Conservation (phyloP, 2,113 vertebrate genomes). For the Benitochromis conjunctus region DNA sequence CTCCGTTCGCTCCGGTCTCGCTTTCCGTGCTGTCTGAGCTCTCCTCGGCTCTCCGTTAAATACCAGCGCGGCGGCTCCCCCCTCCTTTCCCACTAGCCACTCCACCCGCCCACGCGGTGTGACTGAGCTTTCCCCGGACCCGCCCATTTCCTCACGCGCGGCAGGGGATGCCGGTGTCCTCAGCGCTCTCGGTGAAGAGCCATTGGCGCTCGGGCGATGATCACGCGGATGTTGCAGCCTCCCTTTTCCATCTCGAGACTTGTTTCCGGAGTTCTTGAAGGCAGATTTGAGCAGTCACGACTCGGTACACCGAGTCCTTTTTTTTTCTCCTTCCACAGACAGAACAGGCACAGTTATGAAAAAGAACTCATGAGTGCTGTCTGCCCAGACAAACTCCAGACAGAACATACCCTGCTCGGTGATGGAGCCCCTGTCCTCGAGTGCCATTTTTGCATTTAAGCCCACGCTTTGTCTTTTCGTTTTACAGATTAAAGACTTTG, state of each 20-base stretch:
- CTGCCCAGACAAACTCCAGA: conserved; percentile 24
- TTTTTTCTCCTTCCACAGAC: neutral
- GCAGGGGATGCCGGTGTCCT: conserved; percentile 68
- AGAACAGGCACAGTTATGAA: neutral
- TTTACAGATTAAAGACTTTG: neutral
- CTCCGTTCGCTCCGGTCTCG: neutral
- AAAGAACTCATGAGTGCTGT: neutral
- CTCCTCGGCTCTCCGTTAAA: conserved; percentile 32
- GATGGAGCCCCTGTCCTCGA: conserved; percentile 9
- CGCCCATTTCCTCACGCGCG: conserved; percentile 55
- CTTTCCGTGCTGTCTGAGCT: conserved; percentile 30
- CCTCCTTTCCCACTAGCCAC: conserved; percentile 18
- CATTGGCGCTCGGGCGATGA: conserved; percentile 59
- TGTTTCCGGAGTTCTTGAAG: conserved; percentile 75
- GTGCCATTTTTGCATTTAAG: neutral
- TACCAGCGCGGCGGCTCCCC: conserved; percentile 42
- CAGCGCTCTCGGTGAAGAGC: neutral
- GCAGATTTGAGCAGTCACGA: conserved; percentile 55
- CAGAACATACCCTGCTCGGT: neutral
- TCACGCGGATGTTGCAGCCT: conserved; percentile 68
- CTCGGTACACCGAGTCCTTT: neutral
- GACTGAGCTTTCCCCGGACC: conserved; percentile 71
- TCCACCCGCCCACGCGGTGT: conserved; percentile 64
- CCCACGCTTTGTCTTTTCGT: neutral
- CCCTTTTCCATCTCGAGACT: conserved; percentile 63